phyloP scores from a whole-genome alignment of 2,888 invertebrate genomes.

The Sinelater perroti region DNA sequence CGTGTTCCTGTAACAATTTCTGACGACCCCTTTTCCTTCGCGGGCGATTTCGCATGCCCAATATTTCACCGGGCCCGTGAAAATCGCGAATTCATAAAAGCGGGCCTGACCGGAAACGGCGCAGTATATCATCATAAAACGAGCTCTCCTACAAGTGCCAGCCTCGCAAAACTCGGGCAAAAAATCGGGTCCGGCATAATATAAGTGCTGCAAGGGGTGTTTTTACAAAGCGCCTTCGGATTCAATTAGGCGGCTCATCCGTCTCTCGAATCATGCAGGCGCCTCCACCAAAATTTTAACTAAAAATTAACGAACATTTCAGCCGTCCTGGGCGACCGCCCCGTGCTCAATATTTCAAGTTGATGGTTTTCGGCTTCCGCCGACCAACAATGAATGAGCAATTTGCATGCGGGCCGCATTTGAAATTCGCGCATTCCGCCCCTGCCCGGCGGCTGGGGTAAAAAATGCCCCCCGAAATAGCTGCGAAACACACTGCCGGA shows the following conservation, averaged over 20 bases:
- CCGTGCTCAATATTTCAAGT: no score
- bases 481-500: conserved; percentile 19
- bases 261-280: conserved; percentile 6
- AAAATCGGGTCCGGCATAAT: conserved; percentile 19
- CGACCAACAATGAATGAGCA: conserved; percentile 5
- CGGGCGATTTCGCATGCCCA: conserved; percentile 13
- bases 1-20: neutral
- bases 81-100: conserved; percentile 19
- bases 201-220: conserved; percentile 13
- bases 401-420: conserved; percentile 16
- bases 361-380: no score
- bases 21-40: neutral
- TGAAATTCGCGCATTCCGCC: conserved; percentile 27
- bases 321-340: neutral
- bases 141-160: neutral
- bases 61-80: conserved; percentile 6
- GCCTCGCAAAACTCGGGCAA: neutral
- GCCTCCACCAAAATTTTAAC: conserved; percentile 13
- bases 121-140: conserved; percentile 19
- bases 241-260: conserved; percentile 25
- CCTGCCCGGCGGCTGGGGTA: conserved; percentile 22
- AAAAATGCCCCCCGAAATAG: conserved; percentile 26
- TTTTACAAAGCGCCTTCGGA: conserved; percentile 19
- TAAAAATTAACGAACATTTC: conserved; percentile 1
- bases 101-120: conserved; percentile 15